These are phyloP conservation scores for Drosophila diplacantha DNA, from an alignment of 2,888 invertebrate genomes.

Conservation along the genomic window DNA sequence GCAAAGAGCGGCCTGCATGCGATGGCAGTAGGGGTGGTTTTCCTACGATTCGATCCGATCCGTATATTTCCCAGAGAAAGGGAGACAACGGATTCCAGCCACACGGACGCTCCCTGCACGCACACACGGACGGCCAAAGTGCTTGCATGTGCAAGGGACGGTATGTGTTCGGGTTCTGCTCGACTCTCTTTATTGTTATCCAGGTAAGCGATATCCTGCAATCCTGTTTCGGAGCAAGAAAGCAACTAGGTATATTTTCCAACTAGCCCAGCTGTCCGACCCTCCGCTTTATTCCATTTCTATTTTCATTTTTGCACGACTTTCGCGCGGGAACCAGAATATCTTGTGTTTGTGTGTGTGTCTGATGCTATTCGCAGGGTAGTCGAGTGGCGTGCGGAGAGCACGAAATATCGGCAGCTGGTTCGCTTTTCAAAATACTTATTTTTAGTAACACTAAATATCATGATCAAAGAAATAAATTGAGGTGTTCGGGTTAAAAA, in stretches of 20 bases:
- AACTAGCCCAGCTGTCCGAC: conserved; percentile 34
- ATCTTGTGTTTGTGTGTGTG: conserved; percentile 2
- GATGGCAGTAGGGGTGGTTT: conserved; percentile 52
- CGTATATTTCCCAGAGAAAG: conserved; percentile 5
- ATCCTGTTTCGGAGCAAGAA: conserved; percentile 9
- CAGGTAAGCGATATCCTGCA: conserved; percentile 28
- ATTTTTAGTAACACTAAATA: neutral
- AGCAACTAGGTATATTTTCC: conserved; percentile 23
- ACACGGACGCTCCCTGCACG: conserved; percentile 53
- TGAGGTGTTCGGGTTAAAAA: neutral
- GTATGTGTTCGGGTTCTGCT: neutral
- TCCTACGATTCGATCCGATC: conserved; percentile 7
- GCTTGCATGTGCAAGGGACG: conserved; percentile 15
- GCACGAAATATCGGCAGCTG: conserved; percentile 3
- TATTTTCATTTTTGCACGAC: conserved; percentile 6
- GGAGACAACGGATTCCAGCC: conserved; percentile 46
- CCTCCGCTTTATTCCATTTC: conserved; percentile 9
- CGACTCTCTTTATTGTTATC: conserved; percentile 5
- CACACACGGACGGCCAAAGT: conserved; percentile 2
- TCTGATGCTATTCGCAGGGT: conserved; percentile 9
- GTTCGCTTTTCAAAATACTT: neutral
- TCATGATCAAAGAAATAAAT: neutral
- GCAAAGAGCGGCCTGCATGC: conserved; percentile 38
- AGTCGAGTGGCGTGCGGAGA: conserved; percentile 7
- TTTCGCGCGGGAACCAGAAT: conserved; percentile 35